Evolutionary conservation across 1,140 invertebrate species (phyloP).

Genomic region (Aporrectodea caliginosa): DNA sequence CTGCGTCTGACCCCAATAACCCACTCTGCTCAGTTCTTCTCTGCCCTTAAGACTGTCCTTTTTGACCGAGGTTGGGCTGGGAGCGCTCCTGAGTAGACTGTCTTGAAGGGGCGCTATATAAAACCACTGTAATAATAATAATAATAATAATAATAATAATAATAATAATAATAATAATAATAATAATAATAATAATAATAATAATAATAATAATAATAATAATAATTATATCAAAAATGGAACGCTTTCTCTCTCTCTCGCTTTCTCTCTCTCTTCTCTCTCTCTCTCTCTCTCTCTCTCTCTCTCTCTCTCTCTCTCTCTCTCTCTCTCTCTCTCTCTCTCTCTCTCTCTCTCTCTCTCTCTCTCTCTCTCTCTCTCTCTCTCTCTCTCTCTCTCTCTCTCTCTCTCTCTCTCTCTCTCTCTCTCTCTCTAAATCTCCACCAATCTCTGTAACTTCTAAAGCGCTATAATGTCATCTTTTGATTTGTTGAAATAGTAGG

Average conservation of each 20-base stretch:
- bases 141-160: no score
- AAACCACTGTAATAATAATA: no score
- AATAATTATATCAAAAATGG: constrained; percentile 35
- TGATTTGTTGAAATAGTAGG: not conserved
- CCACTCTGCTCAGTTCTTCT: no score
- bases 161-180: no score
- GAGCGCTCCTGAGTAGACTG: no score
- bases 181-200: no score
- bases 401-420: constrained; percentile 14
- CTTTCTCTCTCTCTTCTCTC: not conserved
- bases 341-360: constrained; percentile 16
- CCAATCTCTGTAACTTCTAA: not conserved
- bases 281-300: not conserved
- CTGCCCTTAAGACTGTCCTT: no score
- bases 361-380: constrained; percentile 29
- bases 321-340: constrained; percentile 8
- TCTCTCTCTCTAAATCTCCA: not conserved
- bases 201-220: no score
- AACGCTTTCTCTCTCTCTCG: constrained; percentile 1
- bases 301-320: constrained; percentile 7
- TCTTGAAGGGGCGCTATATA: no score
- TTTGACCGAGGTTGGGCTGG: no score
- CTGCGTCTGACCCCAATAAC: no score
- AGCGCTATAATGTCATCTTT: not conserved
- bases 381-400: constrained; percentile 17